These are phyloP conservation scores for Potamilus streckersoni DNA, from an alignment of 1,140 invertebrate species.

Conservation along the genomic window DNA sequence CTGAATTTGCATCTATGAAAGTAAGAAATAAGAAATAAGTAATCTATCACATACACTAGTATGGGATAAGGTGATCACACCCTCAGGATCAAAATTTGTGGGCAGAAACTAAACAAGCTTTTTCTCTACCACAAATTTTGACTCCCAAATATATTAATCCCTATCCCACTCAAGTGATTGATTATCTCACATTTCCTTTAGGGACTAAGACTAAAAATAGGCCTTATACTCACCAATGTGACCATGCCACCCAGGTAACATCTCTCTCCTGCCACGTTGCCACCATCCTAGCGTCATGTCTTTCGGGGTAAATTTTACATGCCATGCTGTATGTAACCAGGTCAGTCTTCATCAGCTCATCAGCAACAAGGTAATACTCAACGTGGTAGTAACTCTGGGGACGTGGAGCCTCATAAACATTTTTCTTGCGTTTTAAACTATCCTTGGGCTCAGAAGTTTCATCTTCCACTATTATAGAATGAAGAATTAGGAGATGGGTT, in stretches of 20 bases:
- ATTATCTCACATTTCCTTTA: too few species aligned
- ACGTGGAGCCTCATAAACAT: slow-evolving; percentile 56
- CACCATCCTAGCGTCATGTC: slow-evolving; percentile 56
- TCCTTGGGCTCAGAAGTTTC: slow-evolving; percentile 41
- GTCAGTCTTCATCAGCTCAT: slow-evolving; percentile 59
- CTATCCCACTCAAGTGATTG: too few species aligned
- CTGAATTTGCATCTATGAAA: too few species aligned
- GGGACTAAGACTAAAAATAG: neutral
- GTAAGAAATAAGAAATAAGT: too few species aligned
- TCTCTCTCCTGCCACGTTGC: slow-evolving; percentile 65
- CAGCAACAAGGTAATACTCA: slow-evolving; percentile 64
- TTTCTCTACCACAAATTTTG: too few species aligned
- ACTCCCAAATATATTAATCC: too few species aligned
- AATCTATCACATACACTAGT: too few species aligned
- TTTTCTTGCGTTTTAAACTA: slow-evolving; percentile 56
- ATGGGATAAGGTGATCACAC: too few species aligned
- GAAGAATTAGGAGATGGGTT: neutral
- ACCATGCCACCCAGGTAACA: slow-evolving; percentile 65
- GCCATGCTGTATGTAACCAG: slow-evolving; percentile 62
- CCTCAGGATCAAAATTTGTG: too few species aligned
- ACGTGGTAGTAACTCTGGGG: slow-evolving; percentile 64
- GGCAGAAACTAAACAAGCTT: too few species aligned
- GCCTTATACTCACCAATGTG: slow-evolving; percentile 52
- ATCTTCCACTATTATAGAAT: slow-evolving; percentile 22
- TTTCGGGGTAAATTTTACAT: slow-evolving; percentile 63